These are phyloP conservation scores for fruit fly (Drosophila melanogaster) DNA, from an alignment of 1,140 invertebrate genomes.

Conservation along the genomic window Release_6_plus_ISO1_MT NT_033777.3:12640001-12640500, in stretches of 20 bases:
- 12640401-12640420: constrained; percentile 87
- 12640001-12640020: too few species aligned
- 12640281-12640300: constrained; percentile 53
- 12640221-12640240: constrained; percentile 28
- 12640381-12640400: constrained; percentile 86
- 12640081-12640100: too few species aligned
- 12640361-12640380: constrained; percentile 79
- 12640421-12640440: constrained; percentile 91
- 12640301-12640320: neutral
- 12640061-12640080: too few species aligned
- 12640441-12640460: constrained; percentile 86
- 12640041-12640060: too few species aligned
- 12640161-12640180: constrained; percentile 43
- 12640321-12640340: neutral
- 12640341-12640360: constrained; percentile 62
- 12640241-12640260: constrained; percentile 43
- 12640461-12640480: constrained; percentile 75
- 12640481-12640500: constrained; percentile 84
- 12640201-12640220: constrained; percentile 54
- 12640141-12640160: neutral
- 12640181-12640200: constrained; percentile 79
- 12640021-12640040: too few species aligned
- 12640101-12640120: too few species aligned
- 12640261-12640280: constrained; percentile 74
- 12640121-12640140: neutral